Conservation (phyloP, 2,888 invertebrate species). For the Parnassius smintheus region DNA sequence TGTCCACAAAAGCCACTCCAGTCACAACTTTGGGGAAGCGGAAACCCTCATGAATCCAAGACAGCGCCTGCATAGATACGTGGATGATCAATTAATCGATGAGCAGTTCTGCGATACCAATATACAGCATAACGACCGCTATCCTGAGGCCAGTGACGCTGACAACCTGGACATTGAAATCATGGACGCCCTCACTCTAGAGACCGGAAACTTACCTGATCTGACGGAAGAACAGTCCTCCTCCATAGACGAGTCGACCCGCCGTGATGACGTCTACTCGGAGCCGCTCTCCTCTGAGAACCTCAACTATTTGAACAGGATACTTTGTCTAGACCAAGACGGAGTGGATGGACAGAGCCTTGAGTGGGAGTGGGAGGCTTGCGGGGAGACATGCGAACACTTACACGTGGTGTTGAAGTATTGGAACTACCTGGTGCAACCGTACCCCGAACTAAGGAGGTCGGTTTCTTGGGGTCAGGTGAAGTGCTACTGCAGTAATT, state of each 20-base stretch:
- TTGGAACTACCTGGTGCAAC: conserved; percentile 59
- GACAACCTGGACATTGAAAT: conserved; percentile 66
- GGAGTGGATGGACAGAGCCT: conserved; percentile 48
- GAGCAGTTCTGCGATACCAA: conserved; percentile 61
- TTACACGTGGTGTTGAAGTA: conserved; percentile 64
- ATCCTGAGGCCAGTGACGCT: conserved; percentile 66
- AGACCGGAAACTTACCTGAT: conserved; percentile 64
- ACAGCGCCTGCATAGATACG: conserved; percentile 38
- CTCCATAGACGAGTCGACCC: conserved; percentile 64
- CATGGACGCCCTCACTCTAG: conserved; percentile 62
- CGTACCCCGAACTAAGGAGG: conserved; percentile 60
- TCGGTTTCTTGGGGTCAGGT: conserved; percentile 67
- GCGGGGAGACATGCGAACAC: conserved; percentile 61
- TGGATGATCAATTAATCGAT: conserved; percentile 30
- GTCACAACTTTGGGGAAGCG: conserved; percentile 47
- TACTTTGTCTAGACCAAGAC: conserved; percentile 55
- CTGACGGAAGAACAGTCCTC: conserved; percentile 67
- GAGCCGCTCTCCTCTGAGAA: conserved; percentile 56
- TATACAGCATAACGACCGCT: conserved; percentile 69
- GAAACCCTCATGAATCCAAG: conserved; percentile 35
- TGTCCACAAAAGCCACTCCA: conserved; percentile 53
- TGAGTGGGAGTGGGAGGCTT: conserved; percentile 59
- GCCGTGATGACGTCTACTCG: conserved; percentile 58
- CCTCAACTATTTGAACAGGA: conserved; percentile 56
- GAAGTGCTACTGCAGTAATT: conserved; percentile 58